Base-by-base conservation (phyloP, 2,888 invertebrate species). In the Steinernema carpocapsae region DNA sequence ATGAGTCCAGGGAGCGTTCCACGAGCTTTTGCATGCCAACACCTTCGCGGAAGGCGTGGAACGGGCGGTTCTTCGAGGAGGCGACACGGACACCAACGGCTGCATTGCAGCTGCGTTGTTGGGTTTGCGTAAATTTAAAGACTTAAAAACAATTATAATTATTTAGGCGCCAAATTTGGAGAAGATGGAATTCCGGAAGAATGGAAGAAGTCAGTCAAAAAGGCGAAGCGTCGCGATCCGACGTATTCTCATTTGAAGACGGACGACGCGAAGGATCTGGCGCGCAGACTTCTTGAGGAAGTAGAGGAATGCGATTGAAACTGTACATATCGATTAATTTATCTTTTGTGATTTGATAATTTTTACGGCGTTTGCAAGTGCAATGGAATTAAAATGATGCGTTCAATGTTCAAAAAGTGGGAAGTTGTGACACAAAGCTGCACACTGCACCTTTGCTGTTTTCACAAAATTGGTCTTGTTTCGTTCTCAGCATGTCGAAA, bases 1-100 rank as follows among this genome's bases (percentile, higher is more conserved):
- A 14, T 14, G 29, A 12, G 3, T 64, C 14, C 78, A 76, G 48
- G 22, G 51, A 0, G 75, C 78, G 17, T 76, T 78, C 51, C 73
- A 76, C 45, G 71, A 78, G 46, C 64, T 78, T 19, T 52, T 72
- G 12, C 73, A 78, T 24, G 71, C 78, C 4, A 12, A 48, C 19
- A 29, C 70, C 46, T 78, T 78, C 56, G 29, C 43, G n/a, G 26
- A 52, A 14, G 73, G 73, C 29, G 32, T 78, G 1, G 72, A 72
- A 29, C 19, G 59, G 19, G 52, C 73, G 1, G 46, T 76, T 70
- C 37, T 22, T n/a, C 19, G 71, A 10, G 77, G 77, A 14, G 77
- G 77, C 70, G 77, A 77, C 52, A 77, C 77, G 1, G 77, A 77
- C 72, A 77, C 77, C 26, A 77, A 77, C 45, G 78, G 74, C 0